Percentiles rank a stretch among this genome's conserved stretches.
Evolutionary conservation across 2,888 invertebrate species (phyloP).

Genomic region (Scotopteryx bipunctaria): DNA sequence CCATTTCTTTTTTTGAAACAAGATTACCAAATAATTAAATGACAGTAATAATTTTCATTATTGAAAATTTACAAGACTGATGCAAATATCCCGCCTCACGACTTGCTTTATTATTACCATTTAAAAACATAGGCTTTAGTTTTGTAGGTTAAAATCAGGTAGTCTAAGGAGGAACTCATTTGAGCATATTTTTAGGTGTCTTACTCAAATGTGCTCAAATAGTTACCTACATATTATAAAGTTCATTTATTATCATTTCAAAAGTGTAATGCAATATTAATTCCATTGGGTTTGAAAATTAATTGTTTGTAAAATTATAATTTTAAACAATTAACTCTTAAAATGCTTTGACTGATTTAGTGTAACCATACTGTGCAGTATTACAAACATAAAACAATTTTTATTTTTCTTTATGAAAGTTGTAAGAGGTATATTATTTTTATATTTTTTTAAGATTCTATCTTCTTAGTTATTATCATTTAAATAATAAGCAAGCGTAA

Average conservation of each 20-base stretch:
- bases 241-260: slow-evolving; percentile 14
- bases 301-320: slow-evolving; percentile 21
- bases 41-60: slow-evolving; percentile 78
- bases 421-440: slow-evolving; percentile 75
- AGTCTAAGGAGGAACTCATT: slow-evolving; percentile 61
- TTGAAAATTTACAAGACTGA: slow-evolving; percentile 83
- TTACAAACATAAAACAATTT: slow-evolving; percentile 70
- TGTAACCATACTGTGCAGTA: slow-evolving; percentile 77
- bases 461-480: slow-evolving; percentile 51
- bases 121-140: slow-evolving; percentile 75
- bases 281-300: slow-evolving; percentile 23
- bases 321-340: slow-evolving; percentile 48
- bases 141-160: slow-evolving; percentile 62
- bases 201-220: slow-evolving; percentile 61
- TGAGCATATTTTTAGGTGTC: slow-evolving; percentile 57
- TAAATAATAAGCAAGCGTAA: slow-evolving; percentile 55
- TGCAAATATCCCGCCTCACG: slow-evolving; percentile 84
- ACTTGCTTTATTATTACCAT: slow-evolving; percentile 84
- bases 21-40: slow-evolving; percentile 78
- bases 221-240: slow-evolving; percentile 41
- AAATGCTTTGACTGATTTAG: slow-evolving; percentile 79
- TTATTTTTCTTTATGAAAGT: slow-evolving; percentile 74
- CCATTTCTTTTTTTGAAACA: slow-evolving; percentile 68
- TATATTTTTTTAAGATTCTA: slow-evolving; percentile 68
- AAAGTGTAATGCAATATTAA: slow-evolving; percentile 20